phyloP scores from a whole-genome alignment of 2,797 vertebrate genomes.

The Argyrosomus regius region DNA sequence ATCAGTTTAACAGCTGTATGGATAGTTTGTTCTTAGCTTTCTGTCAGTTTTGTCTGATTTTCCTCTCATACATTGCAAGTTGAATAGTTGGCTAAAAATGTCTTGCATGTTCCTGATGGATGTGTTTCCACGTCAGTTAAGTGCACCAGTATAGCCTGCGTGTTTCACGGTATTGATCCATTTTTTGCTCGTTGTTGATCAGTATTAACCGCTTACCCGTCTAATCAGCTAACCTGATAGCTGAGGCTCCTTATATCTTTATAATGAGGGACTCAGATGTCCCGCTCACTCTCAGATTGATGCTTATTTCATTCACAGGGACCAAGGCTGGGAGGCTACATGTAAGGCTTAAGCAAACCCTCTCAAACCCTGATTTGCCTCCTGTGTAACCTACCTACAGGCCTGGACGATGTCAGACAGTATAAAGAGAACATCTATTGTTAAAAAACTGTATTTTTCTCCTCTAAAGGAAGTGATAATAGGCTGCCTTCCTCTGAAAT shows the following conservation, averaged over 20 bases:
- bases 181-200: slow-evolving; percentile 4
- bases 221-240: background rate
- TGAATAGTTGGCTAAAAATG: background rate
- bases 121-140: background rate
- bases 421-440: background rate
- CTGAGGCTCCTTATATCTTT: slow-evolving; percentile 12
- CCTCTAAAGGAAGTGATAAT: background rate
- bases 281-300: background rate
- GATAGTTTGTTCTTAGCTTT: background rate
- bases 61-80: background rate
- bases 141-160: background rate
- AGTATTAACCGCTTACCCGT: slow-evolving; percentile 4
- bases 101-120: background rate
- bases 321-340: background rate
- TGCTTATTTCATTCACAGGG: background rate
- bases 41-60: background rate
- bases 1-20: background rate
- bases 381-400: background rate
- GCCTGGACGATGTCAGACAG: background rate
- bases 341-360: slow-evolving; percentile 2
- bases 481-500: background rate
- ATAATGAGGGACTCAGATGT: slow-evolving; percentile 48
- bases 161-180: background rate
- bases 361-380: slow-evolving; percentile 20
- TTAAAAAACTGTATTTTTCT: background rate